Conservation (phyloP, 1,140 invertebrate species). For the Drosophila lini region DNA sequence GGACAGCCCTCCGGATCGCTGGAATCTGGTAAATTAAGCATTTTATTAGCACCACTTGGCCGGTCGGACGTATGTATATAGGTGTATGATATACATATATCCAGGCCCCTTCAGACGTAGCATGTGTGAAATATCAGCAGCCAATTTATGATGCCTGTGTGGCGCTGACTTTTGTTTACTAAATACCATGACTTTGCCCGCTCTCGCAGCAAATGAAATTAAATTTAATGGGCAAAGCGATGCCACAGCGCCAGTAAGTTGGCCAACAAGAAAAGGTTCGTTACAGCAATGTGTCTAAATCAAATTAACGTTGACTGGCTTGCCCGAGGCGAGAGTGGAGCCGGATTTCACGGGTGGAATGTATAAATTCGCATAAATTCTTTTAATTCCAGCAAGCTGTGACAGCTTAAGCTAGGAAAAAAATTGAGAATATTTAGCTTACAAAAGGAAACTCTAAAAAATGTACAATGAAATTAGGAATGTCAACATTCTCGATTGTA, state of each 20-base stretch:
- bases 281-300: slow-evolving; percentile 71
- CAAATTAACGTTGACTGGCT: slow-evolving; percentile 60
- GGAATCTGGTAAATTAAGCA: slow-evolving; percentile 72
- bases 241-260: slow-evolving; percentile 44
- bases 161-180: slow-evolving; percentile 67
- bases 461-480: background rate
- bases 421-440: slow-evolving; percentile 4
- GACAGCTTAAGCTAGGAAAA: slow-evolving; percentile 8
- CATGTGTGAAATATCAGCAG: slow-evolving; percentile 78
- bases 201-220: slow-evolving; percentile 54
- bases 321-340: background rate
- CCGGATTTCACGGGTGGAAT: background rate
- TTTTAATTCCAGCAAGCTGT: slow-evolving; percentile 60
- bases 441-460: background rate
- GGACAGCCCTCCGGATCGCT: slow-evolving; percentile 6
- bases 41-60: slow-evolving; percentile 70
- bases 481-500: slow-evolving; percentile 15
- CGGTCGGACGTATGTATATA: slow-evolving; percentile 14
- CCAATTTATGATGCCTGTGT: slow-evolving; percentile 76
- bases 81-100: slow-evolving; percentile 8
- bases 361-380: slow-evolving; percentile 65
- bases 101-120: slow-evolving; percentile 29
- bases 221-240: slow-evolving; percentile 69
- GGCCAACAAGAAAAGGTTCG: slow-evolving; percentile 67
- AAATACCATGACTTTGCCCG: slow-evolving; percentile 42